Conservation (phyloP, 2,113 vertebrate genomes). For the Eretmochelys imbricata region DNA sequence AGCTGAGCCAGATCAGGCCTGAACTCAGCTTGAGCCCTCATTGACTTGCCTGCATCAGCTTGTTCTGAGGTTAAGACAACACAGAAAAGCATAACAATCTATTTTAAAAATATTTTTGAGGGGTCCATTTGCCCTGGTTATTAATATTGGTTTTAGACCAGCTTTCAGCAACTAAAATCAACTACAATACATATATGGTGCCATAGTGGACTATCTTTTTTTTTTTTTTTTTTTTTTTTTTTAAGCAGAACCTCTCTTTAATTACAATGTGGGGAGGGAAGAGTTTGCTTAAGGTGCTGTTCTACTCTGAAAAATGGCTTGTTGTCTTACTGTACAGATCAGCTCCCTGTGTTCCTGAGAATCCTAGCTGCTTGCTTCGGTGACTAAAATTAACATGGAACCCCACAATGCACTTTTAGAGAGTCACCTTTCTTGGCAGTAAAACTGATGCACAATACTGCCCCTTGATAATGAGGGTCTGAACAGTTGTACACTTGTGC, state of each 20-base stretch:
- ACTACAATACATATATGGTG: background rate
- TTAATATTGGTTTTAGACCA: background rate
- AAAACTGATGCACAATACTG: background rate
- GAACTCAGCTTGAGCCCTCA: background rate
- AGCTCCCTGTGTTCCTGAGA: background rate
- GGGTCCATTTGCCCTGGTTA: background rate
- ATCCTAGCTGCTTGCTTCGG: background rate
- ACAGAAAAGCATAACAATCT: background rate
- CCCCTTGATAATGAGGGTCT: background rate
- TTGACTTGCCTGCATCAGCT: background rate
- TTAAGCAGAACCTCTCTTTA: background rate
- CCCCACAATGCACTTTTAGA: background rate
- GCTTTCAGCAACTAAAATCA: slow-evolving; percentile 15
- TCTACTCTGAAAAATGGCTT: background rate
- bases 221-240: background rate
- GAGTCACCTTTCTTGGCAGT: background rate
- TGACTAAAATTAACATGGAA: background rate
- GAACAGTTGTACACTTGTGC: background rate
- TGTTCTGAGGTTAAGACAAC: background rate
- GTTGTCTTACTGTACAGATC: background rate
- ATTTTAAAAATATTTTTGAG: background rate
- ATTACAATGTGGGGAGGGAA: background rate
- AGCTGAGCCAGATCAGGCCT: background rate
- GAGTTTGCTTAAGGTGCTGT: background rate
- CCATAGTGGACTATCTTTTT: background rate